Evolutionary conservation across 2,797 vertebrate genomes (phyloP).

Genomic region (Melanotaenia trifasciata): DNA sequence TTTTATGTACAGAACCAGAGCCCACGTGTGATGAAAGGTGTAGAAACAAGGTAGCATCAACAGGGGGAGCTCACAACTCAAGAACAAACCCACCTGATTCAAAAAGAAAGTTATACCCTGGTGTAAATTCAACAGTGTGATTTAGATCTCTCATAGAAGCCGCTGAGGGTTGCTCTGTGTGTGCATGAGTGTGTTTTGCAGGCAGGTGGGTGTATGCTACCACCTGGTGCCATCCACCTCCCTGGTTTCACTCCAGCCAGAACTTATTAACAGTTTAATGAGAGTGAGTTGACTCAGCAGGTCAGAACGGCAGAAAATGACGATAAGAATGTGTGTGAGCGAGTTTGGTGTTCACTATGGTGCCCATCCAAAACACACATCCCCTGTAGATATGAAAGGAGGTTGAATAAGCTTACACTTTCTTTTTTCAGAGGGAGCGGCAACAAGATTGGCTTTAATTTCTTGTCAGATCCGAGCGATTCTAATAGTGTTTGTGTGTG

Average conservation of each 20-base stretch:
- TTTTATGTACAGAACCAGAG: conserved; percentile 40
- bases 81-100: not conserved
- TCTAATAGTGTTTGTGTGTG: not conserved
- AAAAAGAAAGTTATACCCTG: not conserved
- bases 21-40: not conserved
- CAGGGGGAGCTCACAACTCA: conserved; percentile 42
- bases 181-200: conserved; percentile 1
- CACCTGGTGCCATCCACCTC: conserved; percentile 46
- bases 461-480: not conserved
- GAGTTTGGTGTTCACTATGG: not conserved
- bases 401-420: not conserved
- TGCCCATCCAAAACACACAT: not conserved
- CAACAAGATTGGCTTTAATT: not conserved
- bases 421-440: not conserved
- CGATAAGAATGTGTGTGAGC: conserved; percentile 17
- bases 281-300: conserved; percentile 56
- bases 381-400: not conserved
- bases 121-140: not conserved
- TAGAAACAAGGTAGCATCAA: conserved; percentile 12
- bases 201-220: conserved; percentile 4
- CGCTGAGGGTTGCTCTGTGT: not conserved
- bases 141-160: not conserved
- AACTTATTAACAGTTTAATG: conserved; percentile 56
- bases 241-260: conserved; percentile 28
- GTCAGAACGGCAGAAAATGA: conserved; percentile 49